Base-by-base conservation (phyloP, 2,113 vertebrate species). In the Rhinoderma darwinii region DNA sequence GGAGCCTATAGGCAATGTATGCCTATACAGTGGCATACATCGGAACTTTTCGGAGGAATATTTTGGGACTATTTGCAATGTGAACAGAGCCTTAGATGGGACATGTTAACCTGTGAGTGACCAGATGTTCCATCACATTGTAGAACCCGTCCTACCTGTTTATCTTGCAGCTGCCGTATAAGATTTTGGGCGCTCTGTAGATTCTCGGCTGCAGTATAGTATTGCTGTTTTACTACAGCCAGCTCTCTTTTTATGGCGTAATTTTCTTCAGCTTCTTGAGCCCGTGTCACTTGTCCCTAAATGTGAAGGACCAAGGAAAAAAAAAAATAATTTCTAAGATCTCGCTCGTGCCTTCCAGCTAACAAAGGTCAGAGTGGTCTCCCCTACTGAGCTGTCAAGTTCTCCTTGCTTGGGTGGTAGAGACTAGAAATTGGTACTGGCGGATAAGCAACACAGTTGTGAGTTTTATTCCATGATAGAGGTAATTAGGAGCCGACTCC, bases 211-310 rank as follows among this genome's bases (percentile, higher is more conserved):
- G 96, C 96, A 0, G 95, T 93, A 90, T 88, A 95, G 91, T 94
- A 97, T 90, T 97, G 97, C 41, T 98, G 96, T 82, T 95, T 93
- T 75, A 96, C 96, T 86, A 97, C 96, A 0, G 97, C 97, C 92
- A 99, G 92, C 91, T 99, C 97, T 25, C 97, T 92, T 89, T 98
- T 98, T 92, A 99, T 97, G 89, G 97, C 94, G 0, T 98, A 98
- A 92, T 99, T 99, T 92, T 99, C 97, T 91, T 99, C 97, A 0
- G 97, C 97, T 89, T 99, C 97, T 91, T 97, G 97, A 0, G 97
- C 97, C 83, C 97, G 93, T 0, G 97, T 99, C 91, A 99, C 97
- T 92, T 99, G 97, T 88, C 97, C 97, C 97, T 98, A 91, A 25
- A 90, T 84, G 76, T 17, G 17, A 44, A 5, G 37, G 44, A 37